Evolutionary conservation across 2,888 invertebrate genomes (phyloP).

Genomic region (Chrysolina oricalcia): DNA sequence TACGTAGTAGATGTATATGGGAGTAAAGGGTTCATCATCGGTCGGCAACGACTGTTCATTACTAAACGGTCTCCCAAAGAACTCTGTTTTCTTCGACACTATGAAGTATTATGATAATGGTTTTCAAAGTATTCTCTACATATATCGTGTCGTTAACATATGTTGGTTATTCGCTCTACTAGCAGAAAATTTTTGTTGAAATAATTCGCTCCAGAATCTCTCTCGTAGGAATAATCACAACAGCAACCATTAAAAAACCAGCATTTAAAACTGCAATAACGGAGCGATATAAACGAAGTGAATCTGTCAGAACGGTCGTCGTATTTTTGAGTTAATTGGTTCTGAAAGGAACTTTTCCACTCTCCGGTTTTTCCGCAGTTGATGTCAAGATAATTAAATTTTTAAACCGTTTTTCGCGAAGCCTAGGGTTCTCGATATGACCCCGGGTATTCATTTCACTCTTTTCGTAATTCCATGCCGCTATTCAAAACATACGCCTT

Average conservation of each 20-base stretch:
- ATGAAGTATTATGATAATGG: too few species aligned
- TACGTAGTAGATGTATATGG: too few species aligned
- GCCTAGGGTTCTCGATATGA: slow-evolving; percentile 29
- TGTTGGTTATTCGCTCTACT: neutral
- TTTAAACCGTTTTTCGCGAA: slow-evolving; percentile 67
- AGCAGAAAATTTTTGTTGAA: neutral
- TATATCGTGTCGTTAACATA: too few species aligned
- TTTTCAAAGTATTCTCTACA: too few species aligned
- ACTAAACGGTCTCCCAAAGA: too few species aligned
- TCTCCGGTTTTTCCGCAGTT: slow-evolving; percentile 68
- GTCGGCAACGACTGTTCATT: too few species aligned
- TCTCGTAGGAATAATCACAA: neutral
- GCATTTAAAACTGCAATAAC: slow-evolving; percentile 36
- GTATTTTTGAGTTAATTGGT: slow-evolving; percentile 68
- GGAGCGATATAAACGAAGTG: slow-evolving; percentile 50
- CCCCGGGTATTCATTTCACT: slow-evolving; percentile 46
- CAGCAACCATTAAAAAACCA: slow-evolving; percentile 9
- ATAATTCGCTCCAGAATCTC: neutral
- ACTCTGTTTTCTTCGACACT: too few species aligned
- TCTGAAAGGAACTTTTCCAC: slow-evolving; percentile 69
- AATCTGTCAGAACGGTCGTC: slow-evolving; percentile 50
- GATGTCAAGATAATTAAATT: slow-evolving; percentile 70
- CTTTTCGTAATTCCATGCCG: slow-evolving; percentile 46
- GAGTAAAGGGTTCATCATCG: too few species aligned
- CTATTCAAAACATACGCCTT: slow-evolving; percentile 37